These are phyloP conservation scores for Dasypogon diadema DNA, from an alignment of 2,888 invertebrate genomes.

Conservation along the genomic window DNA sequence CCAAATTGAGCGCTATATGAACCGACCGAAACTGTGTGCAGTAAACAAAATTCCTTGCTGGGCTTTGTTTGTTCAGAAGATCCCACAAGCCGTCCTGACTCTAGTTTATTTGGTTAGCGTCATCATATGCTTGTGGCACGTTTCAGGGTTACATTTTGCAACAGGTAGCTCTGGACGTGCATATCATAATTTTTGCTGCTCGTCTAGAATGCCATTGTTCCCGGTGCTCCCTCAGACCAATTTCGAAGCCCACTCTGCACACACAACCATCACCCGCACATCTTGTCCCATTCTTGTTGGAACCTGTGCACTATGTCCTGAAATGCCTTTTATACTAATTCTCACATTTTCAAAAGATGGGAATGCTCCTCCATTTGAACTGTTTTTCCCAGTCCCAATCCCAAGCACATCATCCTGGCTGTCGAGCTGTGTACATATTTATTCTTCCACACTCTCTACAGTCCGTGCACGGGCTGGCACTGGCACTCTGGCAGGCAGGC, in stretches of 20 bases:
- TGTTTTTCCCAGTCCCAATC: background rate
- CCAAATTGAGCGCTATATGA: background rate
- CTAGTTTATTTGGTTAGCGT: background rate
- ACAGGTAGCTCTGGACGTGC: constrained; percentile 41
- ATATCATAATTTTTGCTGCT: constrained; percentile 29
- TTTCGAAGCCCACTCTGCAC: background rate
- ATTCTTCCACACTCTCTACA: background rate
- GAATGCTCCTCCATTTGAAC: background rate
- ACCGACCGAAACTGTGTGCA: background rate
- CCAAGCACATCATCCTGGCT: background rate
- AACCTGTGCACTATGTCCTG: too few relatives aligned
- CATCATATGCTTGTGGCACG: constrained; percentile 15
- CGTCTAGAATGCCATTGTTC: background rate
- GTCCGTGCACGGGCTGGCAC: background rate
- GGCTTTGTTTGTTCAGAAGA: background rate
- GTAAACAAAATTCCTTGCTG: background rate
- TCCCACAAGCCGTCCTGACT: background rate
- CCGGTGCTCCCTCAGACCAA: background rate
- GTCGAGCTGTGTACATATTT: background rate
- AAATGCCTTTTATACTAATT: constrained; percentile 25
- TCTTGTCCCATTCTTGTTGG: background rate
- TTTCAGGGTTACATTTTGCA: constrained; percentile 20
- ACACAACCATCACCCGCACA: background rate
- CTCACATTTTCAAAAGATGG: constrained; percentile 7
- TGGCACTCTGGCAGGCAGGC: background rate